These are phyloP conservation scores for Drosophila punjabiensis DNA, from an alignment of 1,140 invertebrate genomes.

Conservation along the genomic window DNA sequence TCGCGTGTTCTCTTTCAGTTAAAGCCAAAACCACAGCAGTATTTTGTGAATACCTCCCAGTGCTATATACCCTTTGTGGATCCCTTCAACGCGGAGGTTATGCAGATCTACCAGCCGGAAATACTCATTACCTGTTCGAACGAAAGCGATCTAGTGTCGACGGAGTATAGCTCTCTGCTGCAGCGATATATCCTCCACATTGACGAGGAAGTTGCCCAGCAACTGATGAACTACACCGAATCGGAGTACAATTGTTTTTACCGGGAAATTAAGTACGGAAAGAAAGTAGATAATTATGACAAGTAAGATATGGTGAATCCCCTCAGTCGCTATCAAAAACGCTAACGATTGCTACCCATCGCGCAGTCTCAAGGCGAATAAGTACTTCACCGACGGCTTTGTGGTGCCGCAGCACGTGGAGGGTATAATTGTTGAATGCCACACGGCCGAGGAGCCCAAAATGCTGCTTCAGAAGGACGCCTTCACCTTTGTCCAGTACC, in stretches of 20 bases:
- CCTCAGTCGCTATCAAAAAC: slow-evolving; percentile 25
- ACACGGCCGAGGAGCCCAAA: slow-evolving; percentile 16
- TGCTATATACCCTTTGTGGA: slow-evolving; percentile 86
- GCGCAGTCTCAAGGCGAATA: slow-evolving; percentile 13
- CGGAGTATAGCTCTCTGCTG: slow-evolving; percentile 59
- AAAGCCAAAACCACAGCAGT: background rate
- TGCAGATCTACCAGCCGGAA: slow-evolving; percentile 86
- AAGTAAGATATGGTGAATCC: slow-evolving; percentile 17
- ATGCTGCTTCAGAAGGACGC: slow-evolving; percentile 57
- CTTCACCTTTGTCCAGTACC: slow-evolving; percentile 50
- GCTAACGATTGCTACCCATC: background rate
- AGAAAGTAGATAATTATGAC: slow-evolving; percentile 27
- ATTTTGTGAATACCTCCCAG: slow-evolving; percentile 26
- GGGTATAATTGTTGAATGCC: slow-evolving; percentile 53
- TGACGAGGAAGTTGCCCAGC: slow-evolving; percentile 66
- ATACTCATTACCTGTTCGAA: slow-evolving; percentile 87
- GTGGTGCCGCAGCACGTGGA: slow-evolving; percentile 32
- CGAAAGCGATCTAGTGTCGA: slow-evolving; percentile 83
- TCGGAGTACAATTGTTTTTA: slow-evolving; percentile 44
- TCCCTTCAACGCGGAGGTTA: slow-evolving; percentile 88
- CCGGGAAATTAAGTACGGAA: slow-evolving; percentile 23
- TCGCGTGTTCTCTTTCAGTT: background rate
- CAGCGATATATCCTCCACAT: slow-evolving; percentile 62
- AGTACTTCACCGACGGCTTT: slow-evolving; percentile 29
- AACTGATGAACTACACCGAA: slow-evolving; percentile 33